Conservation (phyloP, 2,113 vertebrate genomes). For the Penelope pileata region DNA sequence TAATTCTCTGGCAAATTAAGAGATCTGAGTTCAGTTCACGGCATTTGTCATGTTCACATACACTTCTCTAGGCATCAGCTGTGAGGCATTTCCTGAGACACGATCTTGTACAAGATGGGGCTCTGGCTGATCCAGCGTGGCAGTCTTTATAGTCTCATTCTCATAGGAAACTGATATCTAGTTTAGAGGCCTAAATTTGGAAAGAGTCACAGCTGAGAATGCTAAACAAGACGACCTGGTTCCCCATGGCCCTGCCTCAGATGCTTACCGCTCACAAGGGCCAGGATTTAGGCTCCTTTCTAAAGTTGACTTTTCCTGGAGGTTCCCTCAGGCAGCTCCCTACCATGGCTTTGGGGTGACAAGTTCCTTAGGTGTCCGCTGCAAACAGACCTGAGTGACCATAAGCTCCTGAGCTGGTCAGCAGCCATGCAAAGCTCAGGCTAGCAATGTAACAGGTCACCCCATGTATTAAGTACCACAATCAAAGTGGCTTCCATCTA, state of each 20-base stretch:
- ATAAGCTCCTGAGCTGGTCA: neutral
- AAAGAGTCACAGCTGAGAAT: conserved; percentile 49
- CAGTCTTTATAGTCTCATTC: neutral
- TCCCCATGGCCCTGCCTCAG: rapidly evolving
- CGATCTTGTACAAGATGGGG: rapidly evolving
- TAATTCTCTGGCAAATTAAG: neutral
- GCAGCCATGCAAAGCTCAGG: neutral
- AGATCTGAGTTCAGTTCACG: neutral
- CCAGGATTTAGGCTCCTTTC: neutral
- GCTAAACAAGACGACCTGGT: neutral
- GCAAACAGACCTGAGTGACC: neutral
- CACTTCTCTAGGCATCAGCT: neutral
- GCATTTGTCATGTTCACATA: neutral
- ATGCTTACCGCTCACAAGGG: rapidly evolving
- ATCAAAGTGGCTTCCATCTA: neutral
- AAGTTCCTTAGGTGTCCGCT: neutral
- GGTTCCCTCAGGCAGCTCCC: neutral
- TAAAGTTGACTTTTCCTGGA: neutral
- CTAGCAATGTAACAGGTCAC: neutral
- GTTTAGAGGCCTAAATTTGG: conserved; percentile 29
- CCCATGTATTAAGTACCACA: neutral
- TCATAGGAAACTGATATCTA: neutral
- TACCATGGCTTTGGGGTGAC: rapidly evolving
- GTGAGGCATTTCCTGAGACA: neutral
- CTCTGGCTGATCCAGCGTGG: neutral